These are phyloP conservation scores for Nymphalis c-album DNA, from an alignment of 2,888 invertebrate genomes.

Conservation along the genomic window DNA sequence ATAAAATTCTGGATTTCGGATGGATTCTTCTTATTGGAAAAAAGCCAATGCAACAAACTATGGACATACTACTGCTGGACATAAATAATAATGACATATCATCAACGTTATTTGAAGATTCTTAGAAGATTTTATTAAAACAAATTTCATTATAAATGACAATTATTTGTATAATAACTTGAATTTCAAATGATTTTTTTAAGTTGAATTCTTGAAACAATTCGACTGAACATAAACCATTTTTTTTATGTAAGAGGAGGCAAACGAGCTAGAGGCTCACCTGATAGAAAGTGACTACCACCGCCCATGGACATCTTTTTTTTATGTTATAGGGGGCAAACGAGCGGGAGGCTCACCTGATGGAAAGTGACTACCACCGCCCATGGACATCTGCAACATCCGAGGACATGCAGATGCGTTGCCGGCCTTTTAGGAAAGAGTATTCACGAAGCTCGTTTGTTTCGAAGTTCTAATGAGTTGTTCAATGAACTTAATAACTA, in stretches of 20 bases:
- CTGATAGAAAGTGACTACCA: too few species aligned
- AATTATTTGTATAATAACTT: too few species aligned
- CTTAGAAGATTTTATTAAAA: constrained; percentile 9
- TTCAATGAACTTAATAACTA: constrained; percentile 25
- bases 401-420: too few species aligned
- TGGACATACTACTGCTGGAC: constrained; percentile 9
- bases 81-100: constrained; percentile 6
- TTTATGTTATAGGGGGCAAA: too few species aligned
- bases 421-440: too few species aligned
- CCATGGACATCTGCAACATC: too few species aligned
- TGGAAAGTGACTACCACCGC: too few species aligned
- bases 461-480: constrained; percentile 13
- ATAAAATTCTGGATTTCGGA: neutral
- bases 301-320: too few species aligned
- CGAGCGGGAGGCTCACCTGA: too few species aligned
- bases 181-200: too few species aligned
- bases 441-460: constrained; percentile 1
- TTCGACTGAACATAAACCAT: neutral
- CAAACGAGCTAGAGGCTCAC: too few species aligned
- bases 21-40: neutral
- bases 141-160: neutral
- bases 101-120: neutral
- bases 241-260: too few species aligned
- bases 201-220: neutral
- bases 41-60: constrained; percentile 13